Percentiles rank a stretch among this genome's conserved stretches.
These are phyloP conservation scores for Matsumurasca onukii DNA, from an alignment of 1,140 invertebrate species.

Conservation along the genomic window DNA sequence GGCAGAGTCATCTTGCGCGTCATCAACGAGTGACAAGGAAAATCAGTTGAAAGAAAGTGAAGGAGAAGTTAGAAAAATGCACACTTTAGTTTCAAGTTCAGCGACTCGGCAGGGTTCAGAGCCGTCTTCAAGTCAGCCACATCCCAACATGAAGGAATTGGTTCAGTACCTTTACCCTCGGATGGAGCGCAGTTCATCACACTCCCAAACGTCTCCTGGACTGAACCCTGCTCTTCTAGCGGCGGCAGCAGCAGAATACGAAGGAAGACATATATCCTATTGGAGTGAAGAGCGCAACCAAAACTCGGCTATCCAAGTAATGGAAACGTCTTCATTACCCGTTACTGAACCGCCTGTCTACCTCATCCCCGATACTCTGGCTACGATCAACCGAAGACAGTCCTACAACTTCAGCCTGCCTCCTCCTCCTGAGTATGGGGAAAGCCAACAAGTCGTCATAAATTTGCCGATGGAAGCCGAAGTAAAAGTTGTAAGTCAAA, in stretches of 20 bases:
- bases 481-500: background rate
- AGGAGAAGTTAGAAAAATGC: background rate
- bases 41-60: conserved; percentile 42
- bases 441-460: conserved; percentile 56
- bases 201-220: conserved; percentile 29
- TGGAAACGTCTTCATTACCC: conserved; percentile 36
- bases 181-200: conserved; percentile 1
- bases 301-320: conserved; percentile 42
- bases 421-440: conserved; percentile 32
- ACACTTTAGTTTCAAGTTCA: conserved; percentile 9
- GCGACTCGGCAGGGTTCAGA: background rate
- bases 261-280: conserved; percentile 41
- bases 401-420: conserved; percentile 17
- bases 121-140: conserved; percentile 18
- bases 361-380: conserved; percentile 41
- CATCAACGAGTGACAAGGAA: conserved; percentile 52
- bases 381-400: conserved; percentile 36
- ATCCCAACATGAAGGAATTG: conserved; percentile 36
- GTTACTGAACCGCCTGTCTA: conserved; percentile 44
- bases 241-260: conserved; percentile 48
- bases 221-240: conserved; percentile 54
- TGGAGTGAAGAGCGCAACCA: conserved; percentile 18
- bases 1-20: conserved; percentile 44
- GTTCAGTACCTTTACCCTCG: conserved; percentile 40
- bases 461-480: conserved; percentile 48